These are phyloP conservation scores for Pammene fasciana DNA, from an alignment of 2,888 invertebrate genomes.

Conservation along the genomic window DNA sequence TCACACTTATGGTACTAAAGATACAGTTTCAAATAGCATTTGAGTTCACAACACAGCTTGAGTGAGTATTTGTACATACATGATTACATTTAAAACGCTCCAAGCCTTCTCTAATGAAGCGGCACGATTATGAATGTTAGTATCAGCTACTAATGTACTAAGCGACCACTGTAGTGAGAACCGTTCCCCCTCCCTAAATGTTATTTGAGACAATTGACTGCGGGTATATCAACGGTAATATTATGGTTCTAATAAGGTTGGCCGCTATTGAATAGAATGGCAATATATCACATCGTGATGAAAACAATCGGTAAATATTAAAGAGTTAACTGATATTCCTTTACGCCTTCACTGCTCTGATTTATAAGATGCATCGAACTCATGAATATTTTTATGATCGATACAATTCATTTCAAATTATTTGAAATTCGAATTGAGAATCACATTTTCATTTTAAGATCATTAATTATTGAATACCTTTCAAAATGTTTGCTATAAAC, in stretches of 20 bases:
- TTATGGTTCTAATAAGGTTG: conserved; percentile 48
- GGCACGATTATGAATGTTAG: conserved; percentile 58
- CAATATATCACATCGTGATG: conserved; percentile 61
- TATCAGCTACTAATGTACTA: conserved; percentile 57
- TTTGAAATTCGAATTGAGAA: conserved; percentile 45
- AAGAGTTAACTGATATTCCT: conserved; percentile 58
- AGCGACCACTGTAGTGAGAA: conserved; percentile 49
- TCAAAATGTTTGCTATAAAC: not conserved
- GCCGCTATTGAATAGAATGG: conserved; percentile 49
- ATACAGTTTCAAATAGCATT: conserved; percentile 7
- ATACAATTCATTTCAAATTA: conserved; percentile 55
- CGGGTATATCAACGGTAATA: conserved; percentile 4
- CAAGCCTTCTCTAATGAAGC: conserved; percentile 62
- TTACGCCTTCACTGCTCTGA: conserved; percentile 58
- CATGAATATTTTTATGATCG: conserved; percentile 46
- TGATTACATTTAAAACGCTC: conserved; percentile 60
- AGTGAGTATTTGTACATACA: conserved; percentile 37
- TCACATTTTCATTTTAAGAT: conserved; percentile 19
- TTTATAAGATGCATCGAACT: conserved; percentile 53
- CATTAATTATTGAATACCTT: conserved; percentile 20
- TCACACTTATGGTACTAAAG: not conserved
- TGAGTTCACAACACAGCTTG: not conserved
- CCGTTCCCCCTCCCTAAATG: not conserved
- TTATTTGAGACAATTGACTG: conserved; percentile 21
- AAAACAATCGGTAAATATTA: conserved; percentile 68